Conservation (phyloP, 2,797 vertebrate genomes). For the Rhodeus uyekii region DNA sequence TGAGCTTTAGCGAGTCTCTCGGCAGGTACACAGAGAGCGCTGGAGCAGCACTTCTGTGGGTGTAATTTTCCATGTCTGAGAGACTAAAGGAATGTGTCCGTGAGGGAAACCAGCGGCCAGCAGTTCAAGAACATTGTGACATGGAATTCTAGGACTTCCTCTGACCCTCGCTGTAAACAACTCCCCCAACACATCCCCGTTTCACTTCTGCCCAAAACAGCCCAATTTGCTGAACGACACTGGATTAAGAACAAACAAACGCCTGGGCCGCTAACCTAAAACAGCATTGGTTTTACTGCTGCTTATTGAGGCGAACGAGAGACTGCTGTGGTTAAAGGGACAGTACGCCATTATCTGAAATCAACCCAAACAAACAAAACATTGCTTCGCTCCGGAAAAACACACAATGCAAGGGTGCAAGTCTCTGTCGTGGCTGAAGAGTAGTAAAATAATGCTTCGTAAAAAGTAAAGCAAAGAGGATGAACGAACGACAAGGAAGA, state of each 20-base stretch:
- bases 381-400: neutral
- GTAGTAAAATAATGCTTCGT: neutral
- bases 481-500: neutral
- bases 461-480: neutral
- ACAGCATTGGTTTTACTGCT: neutral
- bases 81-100: slow-evolving; percentile 40
- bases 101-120: slow-evolving; percentile 45
- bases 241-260: neutral
- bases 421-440: neutral
- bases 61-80: neutral
- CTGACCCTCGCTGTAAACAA: slow-evolving; percentile 41
- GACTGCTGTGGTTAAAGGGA: neutral
- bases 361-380: neutral
- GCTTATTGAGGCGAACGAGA: neutral
- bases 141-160: slow-evolving; percentile 59
- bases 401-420: neutral
- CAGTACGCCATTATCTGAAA: neutral
- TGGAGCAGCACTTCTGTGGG: neutral
- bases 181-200: slow-evolving; percentile 23
- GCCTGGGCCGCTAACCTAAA: neutral
- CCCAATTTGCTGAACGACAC: slow-evolving; percentile 16
- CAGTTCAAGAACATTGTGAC: slow-evolving; percentile 57
- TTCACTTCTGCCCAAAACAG: slow-evolving; percentile 1
- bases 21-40: neutral
- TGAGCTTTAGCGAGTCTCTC: neutral